These are phyloP conservation scores for Asbolus verrucosus DNA, from an alignment of 1,140 invertebrate genomes.

Conservation along the genomic window DNA sequence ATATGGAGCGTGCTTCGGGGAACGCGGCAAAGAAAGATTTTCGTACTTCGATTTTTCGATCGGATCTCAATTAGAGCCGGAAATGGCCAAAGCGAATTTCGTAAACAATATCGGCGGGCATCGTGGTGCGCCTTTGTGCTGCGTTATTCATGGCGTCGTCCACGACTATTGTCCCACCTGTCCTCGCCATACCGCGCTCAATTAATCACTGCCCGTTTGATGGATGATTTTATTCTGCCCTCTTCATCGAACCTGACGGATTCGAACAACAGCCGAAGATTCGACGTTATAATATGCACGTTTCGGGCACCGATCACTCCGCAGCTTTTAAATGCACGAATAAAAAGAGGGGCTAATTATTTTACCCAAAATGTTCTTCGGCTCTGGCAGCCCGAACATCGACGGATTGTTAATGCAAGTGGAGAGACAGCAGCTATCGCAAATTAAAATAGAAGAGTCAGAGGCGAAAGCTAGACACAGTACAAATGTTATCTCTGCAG, in stretches of 20 bases:
- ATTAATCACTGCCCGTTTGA: slow-evolving; percentile 60
- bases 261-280: slow-evolving; percentile 43
- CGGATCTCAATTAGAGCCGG: slow-evolving; percentile 36
- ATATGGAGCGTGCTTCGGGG: background rate
- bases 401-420: too few species aligned
- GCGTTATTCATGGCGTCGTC: slow-evolving; percentile 57
- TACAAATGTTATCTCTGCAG: too few species aligned
- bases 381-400: background rate
- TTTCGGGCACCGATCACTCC: background rate
- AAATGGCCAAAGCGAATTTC: slow-evolving; percentile 36
- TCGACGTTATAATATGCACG: slow-evolving; percentile 11
- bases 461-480: too few species aligned
- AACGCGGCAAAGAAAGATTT: too few species aligned
- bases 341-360: background rate
- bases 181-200: slow-evolving; percentile 56
- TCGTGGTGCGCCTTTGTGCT: slow-evolving; percentile 29
- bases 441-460: too few species aligned
- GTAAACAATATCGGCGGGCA: slow-evolving; percentile 40
- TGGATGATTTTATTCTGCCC: slow-evolving; percentile 60
- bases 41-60: slow-evolving; percentile 22
- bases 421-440: too few species aligned
- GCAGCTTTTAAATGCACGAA: background rate
- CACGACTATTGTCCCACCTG: slow-evolving; percentile 60
- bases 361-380: background rate
- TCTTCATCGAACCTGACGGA: slow-evolving; percentile 58